Percentiles rank a stretch among this genome's conserved stretches.
These are phyloP conservation scores for Heliconius melpomene DNA, from an alignment of 1,140 invertebrate species.

Conservation along the genomic window DNA sequence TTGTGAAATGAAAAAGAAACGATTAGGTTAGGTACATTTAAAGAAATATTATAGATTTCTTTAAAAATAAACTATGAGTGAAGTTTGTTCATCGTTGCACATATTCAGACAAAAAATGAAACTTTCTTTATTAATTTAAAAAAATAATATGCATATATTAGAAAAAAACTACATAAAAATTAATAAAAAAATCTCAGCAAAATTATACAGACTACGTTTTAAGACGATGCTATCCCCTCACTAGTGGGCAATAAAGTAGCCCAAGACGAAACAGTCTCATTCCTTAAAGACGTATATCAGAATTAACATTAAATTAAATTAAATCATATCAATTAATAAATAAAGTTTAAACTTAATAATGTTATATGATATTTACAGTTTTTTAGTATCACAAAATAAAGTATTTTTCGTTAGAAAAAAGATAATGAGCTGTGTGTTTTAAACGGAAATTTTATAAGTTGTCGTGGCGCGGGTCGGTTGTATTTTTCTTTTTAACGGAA, in stretches of 20 bases:
- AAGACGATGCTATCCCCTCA: slow-evolving; percentile 47
- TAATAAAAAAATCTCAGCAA: slow-evolving; percentile 14
- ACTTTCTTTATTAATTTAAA: too few relatives aligned
- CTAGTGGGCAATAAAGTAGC: slow-evolving; percentile 73
- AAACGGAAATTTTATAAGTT: slow-evolving; percentile 78
- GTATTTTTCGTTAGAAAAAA: slow-evolving; percentile 77
- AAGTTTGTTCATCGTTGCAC: too few relatives aligned
- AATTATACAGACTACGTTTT: slow-evolving; percentile 33
- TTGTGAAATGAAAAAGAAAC: too few relatives aligned
- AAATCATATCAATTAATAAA: slow-evolving; percentile 40
- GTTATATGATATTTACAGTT: slow-evolving; percentile 36
- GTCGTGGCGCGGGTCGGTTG: slow-evolving; percentile 61
- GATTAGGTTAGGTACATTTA: too few relatives aligned
- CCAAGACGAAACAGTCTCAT: slow-evolving; percentile 52
- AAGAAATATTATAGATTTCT: too few relatives aligned
- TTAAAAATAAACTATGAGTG: too few relatives aligned
- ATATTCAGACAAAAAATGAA: too few relatives aligned
- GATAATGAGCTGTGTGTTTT: slow-evolving; percentile 76
- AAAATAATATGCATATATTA: too few relatives aligned
- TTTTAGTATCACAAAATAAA: slow-evolving; percentile 40
- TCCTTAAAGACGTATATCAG: slow-evolving; percentile 52
- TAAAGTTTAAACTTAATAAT: slow-evolving; percentile 48
- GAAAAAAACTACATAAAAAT: too few relatives aligned
- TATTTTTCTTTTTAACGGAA: slow-evolving; percentile 54
- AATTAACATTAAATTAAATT: slow-evolving; percentile 43